A percentile compares a stretch with the other conserved stretches of the same genome.
phyloP scores from a whole-genome alignment of 1,140 invertebrate species.

The Acromyrmex echinatior region DNA sequence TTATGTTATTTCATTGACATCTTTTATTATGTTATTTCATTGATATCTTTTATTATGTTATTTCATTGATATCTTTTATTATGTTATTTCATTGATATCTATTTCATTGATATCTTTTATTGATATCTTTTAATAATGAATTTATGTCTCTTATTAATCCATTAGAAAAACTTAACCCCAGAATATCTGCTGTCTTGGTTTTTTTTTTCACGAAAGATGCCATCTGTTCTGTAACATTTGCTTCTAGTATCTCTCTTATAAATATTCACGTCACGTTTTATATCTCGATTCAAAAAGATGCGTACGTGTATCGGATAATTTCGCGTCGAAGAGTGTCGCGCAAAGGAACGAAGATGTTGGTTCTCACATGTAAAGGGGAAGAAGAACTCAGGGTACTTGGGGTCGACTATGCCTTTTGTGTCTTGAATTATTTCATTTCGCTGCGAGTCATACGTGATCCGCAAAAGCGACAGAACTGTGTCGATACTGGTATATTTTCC shows the following conservation, averaged over 20 bases:
- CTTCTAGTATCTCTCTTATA: not conserved
- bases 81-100: not conserved
- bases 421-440: slow-evolving; percentile 31
- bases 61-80: not conserved
- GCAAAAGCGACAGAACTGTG: not conserved
- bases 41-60: not conserved
- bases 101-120: not conserved
- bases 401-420: not conserved
- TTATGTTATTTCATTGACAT: slow-evolving; percentile 1
- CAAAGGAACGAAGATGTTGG: not conserved
- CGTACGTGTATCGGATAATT: slow-evolving; percentile 56
- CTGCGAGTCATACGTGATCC: not conserved
- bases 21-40: not conserved
- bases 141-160: not conserved
- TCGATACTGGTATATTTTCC: slow-evolving; percentile 13
- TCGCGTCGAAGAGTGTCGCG: not conserved
- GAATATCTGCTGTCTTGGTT: slow-evolving; percentile 6
- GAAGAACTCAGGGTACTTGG: not conserved
- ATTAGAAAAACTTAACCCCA: not conserved
- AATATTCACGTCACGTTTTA: slow-evolving; percentile 55
- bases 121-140: not conserved
- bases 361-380: not conserved
- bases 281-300: slow-evolving; percentile 49
- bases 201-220: slow-evolving; percentile 2
- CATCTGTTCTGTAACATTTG: not conserved